Evolutionary conservation across 2,888 invertebrate species (phyloP).

Genomic region (Tridacna gigas): DNA sequence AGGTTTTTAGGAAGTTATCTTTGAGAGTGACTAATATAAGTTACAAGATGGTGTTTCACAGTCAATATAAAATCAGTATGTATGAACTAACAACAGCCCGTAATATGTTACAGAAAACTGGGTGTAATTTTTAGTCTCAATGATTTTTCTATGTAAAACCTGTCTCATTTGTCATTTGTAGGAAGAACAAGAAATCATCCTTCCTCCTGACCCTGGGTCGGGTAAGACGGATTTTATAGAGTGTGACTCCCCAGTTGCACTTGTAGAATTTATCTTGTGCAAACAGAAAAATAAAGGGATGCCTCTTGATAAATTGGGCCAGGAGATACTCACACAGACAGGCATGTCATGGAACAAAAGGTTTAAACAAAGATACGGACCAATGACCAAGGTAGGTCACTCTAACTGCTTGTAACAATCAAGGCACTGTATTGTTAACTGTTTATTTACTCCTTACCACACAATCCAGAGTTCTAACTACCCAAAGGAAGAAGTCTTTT

Average conservation of each 20-base stretch:
- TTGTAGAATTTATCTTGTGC: slow-evolving; percentile 77
- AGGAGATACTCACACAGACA: slow-evolving; percentile 83
- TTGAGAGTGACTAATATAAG: too few species aligned
- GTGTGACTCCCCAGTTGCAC: slow-evolving; percentile 79
- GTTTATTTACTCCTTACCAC: too few species aligned
- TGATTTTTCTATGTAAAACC: not conserved
- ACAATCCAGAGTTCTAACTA: too few species aligned
- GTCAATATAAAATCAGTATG: too few species aligned
- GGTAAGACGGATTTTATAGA: slow-evolving; percentile 78
- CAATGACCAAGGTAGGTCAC: slow-evolving; percentile 71
- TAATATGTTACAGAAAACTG: too few species aligned
- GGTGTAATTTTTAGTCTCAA: too few species aligned
- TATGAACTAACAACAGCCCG: too few species aligned
- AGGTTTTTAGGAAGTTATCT: too few species aligned
- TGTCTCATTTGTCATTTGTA: slow-evolving; percentile 39
- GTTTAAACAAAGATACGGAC: slow-evolving; percentile 82
- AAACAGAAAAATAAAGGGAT: slow-evolving; percentile 68
- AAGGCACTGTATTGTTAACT: too few species aligned
- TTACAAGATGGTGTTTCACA: too few species aligned
- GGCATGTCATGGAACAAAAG: slow-evolving; percentile 84
- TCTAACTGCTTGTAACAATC: not conserved
- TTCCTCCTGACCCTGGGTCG: slow-evolving; percentile 71
- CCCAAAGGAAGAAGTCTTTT: too few species aligned
- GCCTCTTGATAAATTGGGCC: slow-evolving; percentile 78
- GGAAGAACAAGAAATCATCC: slow-evolving; percentile 75